Conservation (phyloP, 2,113 vertebrate species). For the Gila orcuttii region DNA sequence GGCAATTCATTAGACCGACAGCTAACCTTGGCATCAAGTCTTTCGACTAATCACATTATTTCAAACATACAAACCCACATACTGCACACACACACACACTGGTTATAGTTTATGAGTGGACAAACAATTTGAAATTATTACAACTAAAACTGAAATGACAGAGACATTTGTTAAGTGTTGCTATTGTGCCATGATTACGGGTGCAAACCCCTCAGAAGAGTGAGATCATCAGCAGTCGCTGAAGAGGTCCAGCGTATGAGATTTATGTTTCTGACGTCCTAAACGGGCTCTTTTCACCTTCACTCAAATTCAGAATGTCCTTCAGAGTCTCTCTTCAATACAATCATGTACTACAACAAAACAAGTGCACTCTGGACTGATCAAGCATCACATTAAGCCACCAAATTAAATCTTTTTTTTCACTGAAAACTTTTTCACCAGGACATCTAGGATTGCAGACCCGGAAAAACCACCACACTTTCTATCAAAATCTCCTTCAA, state of each 20-base stretch:
- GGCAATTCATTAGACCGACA: neutral
- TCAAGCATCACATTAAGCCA: neutral
- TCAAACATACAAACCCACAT: neutral
- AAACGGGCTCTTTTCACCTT: neutral
- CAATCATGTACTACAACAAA: neutral
- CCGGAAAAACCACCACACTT: neutral
- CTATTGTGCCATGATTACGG: neutral
- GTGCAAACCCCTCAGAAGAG: neutral
- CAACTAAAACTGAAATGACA: neutral
- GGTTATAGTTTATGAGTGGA: neutral
- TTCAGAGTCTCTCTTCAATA: neutral
- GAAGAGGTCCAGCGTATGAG: neutral
- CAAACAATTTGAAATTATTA: neutral
- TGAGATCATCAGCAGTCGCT: neutral
- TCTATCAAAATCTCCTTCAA: neutral
- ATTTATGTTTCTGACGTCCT: neutral
- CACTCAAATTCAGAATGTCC: neutral
- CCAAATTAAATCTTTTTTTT: neutral
- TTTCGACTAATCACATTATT: neutral
- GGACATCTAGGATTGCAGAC: neutral
- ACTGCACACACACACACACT: neutral
- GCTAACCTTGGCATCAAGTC: conserved; percentile 24
- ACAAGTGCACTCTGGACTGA: neutral
- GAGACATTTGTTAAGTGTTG: neutral
- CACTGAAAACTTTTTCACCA: too few species aligned